Evolutionary conservation across 2,888 invertebrate species (phyloP).

Genomic region (Ophonus ardosiacus): DNA sequence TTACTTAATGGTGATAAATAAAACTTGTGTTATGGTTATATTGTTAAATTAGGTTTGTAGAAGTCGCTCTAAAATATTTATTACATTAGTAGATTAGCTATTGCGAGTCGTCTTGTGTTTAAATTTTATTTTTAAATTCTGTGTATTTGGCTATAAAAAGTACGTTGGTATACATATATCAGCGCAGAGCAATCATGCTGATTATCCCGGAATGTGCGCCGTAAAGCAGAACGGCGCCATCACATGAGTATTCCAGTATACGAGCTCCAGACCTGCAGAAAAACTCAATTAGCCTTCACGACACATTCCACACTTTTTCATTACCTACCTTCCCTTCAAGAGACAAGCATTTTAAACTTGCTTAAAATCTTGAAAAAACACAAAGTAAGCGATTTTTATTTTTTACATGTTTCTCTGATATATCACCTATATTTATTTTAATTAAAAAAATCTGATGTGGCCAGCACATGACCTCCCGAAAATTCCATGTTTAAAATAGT

Average conservation of each 20-base stretch:
- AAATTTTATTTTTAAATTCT: not conserved
- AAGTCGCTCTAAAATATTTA: not conserved
- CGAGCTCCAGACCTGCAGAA: not conserved
- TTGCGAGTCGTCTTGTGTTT: not conserved
- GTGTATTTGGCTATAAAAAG: not conserved
- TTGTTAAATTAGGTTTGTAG: not conserved
- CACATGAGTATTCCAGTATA: not conserved
- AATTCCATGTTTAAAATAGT: too few relatives aligned
- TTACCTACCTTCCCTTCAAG: not conserved
- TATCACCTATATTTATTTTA: too few relatives aligned
- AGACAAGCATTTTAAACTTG: not conserved
- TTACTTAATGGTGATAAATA: too few relatives aligned
- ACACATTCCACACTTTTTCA: not conserved
- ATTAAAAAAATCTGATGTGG: too few relatives aligned
- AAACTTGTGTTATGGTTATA: not conserved
- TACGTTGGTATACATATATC: not conserved
- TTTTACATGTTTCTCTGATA: too few relatives aligned
- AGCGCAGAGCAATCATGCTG: constrained; percentile 17
- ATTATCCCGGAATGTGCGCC: constrained; percentile 10
- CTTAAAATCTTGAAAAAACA: not conserved
- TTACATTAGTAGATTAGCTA: not conserved
- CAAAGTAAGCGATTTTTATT: not conserved
- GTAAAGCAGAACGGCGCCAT: constrained; percentile 9
- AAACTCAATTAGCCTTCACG: not conserved
- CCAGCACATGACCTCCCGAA: too few relatives aligned